These are phyloP conservation scores for Uromys caudimaculatus DNA, from an alignment of 2,797 vertebrate species.

Conservation along the genomic window DNA sequence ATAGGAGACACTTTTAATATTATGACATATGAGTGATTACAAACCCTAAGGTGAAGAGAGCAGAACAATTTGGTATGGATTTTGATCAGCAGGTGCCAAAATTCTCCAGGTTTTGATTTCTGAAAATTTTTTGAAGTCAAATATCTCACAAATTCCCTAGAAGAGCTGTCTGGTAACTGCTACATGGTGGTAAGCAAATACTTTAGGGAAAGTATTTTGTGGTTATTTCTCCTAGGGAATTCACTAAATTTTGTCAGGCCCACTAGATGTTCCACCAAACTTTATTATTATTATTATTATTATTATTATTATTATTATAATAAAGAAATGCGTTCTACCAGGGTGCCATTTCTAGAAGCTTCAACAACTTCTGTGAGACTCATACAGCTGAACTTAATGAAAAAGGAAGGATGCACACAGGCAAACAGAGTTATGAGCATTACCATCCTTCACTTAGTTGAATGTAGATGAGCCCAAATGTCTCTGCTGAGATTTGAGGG, in stretches of 20 bases:
- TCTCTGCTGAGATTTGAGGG: conserved; percentile 48
- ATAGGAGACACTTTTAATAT: background rate
- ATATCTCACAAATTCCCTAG: background rate
- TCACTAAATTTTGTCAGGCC: background rate
- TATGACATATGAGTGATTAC: background rate
- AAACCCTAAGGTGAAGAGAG: background rate
- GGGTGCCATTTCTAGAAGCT: background rate
- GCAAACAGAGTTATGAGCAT: conserved; percentile 22
- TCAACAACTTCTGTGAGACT: background rate
- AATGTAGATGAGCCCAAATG: conserved; percentile 18
- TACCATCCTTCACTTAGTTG: conserved; percentile 19
- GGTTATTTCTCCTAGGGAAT: background rate
- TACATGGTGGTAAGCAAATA: background rate
- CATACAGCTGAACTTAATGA: background rate
- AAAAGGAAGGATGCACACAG: background rate
- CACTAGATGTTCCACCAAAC: background rate
- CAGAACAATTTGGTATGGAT: background rate
- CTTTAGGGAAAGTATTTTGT: conserved; percentile 30
- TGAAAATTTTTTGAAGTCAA: conserved; percentile 40
- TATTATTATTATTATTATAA: background rate
- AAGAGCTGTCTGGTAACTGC: background rate
- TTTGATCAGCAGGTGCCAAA: background rate
- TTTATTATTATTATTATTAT: background rate
- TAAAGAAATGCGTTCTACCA: background rate
- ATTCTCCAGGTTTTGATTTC: conserved; percentile 37